Base-by-base conservation (phyloP, 2,113 vertebrate species). In the Callipepla squamata region DNA sequence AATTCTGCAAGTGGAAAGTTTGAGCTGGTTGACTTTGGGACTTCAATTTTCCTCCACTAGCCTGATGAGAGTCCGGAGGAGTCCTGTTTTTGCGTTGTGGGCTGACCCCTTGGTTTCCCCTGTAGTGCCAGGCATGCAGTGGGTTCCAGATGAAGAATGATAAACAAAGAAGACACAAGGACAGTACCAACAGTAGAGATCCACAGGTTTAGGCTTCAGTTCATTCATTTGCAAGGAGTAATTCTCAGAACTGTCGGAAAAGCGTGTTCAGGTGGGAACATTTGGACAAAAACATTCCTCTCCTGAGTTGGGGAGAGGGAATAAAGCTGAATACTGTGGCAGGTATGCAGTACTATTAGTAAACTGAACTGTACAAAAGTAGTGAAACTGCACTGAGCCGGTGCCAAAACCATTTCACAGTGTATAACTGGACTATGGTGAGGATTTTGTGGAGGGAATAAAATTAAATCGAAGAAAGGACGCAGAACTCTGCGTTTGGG, bases 11-110 rank as follows among this genome's bases (percentile, higher is more conserved):
- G 6, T 66, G 63, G 63, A 32, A 66, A 22, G 5, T 13, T 20
- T 66, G 63, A 67, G 42, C 44, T 45, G 30, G 42, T 9, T 63
- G 7, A 25, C 18, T 11, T 19, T 26, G 6, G 12, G 26, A 2
- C 18, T 85, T 80, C 20, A 7, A 6, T 55, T 92, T 59, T 11
- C 22, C 22, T 45, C 38, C 11, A 2, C 87, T 38, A 30, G 30
- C 38, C 34, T 51, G 21, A 50, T 2, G 1, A 40, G 11, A 26
- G 36, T 36, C 36, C 2, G 11, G 26, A 51, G 4, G 1, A 11
- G 3, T 51, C 87, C 30, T 3, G 0, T 69, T 91, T 23, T 69
- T 32, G 18, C 8, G 1, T 42, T 90, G 59, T 68, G 62, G 17
- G n/a, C 19, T 2, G 13, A 9, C 2, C 10, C 17, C 59, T 28